Conservation (phyloP, 2,797 vertebrate species). For the Alcedo quadribrachys region DNA sequence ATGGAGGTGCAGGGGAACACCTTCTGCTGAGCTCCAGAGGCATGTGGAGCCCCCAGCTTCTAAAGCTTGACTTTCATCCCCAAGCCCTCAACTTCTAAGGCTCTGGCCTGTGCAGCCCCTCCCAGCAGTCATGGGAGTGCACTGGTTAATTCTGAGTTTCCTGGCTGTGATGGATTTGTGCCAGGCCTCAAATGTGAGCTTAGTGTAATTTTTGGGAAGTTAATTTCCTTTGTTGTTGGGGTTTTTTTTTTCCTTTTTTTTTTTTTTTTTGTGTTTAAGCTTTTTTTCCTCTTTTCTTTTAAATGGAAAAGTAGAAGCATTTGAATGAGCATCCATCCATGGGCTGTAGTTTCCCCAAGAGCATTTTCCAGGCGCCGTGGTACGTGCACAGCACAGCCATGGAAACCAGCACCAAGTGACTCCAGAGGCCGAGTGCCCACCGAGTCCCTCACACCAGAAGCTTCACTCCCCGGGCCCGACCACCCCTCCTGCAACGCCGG, state of each 20-base stretch:
- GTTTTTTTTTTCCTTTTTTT: not conserved
- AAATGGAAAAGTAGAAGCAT: conserved; percentile 3
- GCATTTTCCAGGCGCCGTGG: not conserved
- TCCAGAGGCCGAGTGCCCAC: not conserved
- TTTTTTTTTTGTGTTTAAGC: not conserved
- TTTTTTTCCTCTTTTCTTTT: conserved; percentile 32
- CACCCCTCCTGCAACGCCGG: not conserved
- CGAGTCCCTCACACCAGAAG: not conserved
- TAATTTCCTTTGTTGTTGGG: conserved; percentile 72
- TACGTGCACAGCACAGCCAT: not conserved
- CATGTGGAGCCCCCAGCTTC: accelerated
- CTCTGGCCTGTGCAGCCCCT: accelerated
- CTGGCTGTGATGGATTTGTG: conserved; percentile 75
- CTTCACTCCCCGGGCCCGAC: not conserved
- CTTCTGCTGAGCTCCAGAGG: not conserved
- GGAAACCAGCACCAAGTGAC: conserved; percentile 26
- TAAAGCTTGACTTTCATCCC: not conserved
- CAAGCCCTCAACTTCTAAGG: not conserved
- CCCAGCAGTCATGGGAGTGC: not conserved
- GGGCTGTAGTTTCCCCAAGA: not conserved
- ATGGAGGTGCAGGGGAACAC: not conserved
- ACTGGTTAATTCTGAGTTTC: conserved; percentile 77
- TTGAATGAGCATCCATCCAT: not conserved
- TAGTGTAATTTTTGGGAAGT: conserved; percentile 82
- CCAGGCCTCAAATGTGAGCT: conserved; percentile 79